Base-by-base conservation (phyloP, 92 coral and sea anemone genomes). In the Actinernus sp. region DNA sequence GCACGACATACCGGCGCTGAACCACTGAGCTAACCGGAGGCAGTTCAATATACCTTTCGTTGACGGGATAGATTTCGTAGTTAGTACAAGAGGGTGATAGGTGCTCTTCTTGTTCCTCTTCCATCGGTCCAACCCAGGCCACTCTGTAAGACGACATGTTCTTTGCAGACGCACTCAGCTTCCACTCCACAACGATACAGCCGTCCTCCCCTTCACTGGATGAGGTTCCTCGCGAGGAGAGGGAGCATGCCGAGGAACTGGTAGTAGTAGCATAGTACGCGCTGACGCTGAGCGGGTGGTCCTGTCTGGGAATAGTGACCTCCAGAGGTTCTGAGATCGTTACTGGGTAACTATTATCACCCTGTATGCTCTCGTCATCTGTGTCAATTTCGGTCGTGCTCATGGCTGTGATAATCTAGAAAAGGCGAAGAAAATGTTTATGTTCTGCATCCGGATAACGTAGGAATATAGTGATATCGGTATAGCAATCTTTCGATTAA, bases 251-350 rank as follows among this genome's bases (percentile, higher is more conserved):
- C 17, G 26, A 22, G 52, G 55, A 12, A 34, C 64, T 7, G 10
- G 32, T 78, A 44, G 52, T 55, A 12, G 85, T 68, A 26, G 66
- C 69, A 71, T 83, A 88, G 17, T 78, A 46, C 0, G 64, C 75
- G 6, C 71, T 80, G 32, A 89, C 26, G 20, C 48, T 73, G 32
- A 58, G 33, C 28, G 78, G 78, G 88, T 73, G 88, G 58, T 89
- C 92, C 56, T 89, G 96, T 27, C 92, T 78, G 44, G 96, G 96
- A 23, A 89, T 65, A 29, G 71, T 58, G 1, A 89, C 83, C 58
- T 85, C 96, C 11, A 89, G 70, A 31, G 86, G 83, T 6, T 85
- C 74, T 30, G 96, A 89, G 21, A 76, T 46, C 40, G 88, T 29
- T 54, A 85, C 96, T 31, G 73, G 93, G 18, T 68, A 85, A 3